A percentile compares a stretch with the other conserved stretches of the same genome.
phyloP scores from a whole-genome alignment of 1,140 invertebrate genomes.

The Lucilia sericata region DNA sequence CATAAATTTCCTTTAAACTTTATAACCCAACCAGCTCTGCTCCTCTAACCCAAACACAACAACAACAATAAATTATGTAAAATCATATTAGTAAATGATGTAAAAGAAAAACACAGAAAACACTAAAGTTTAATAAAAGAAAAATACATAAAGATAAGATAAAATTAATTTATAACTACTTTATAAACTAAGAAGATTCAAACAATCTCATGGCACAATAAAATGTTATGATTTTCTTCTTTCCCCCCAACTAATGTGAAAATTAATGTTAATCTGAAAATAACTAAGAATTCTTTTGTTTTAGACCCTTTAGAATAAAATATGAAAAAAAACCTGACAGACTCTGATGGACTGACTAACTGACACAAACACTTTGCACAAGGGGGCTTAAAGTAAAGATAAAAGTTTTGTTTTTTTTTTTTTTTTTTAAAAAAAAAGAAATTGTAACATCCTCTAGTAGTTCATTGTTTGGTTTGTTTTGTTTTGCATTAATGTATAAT shows the following conservation, averaged over 20 bases:
- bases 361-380: not conserved
- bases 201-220: not conserved
- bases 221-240: not conserved
- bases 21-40: not conserved
- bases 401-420: not conserved
- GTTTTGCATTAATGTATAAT: slow-evolving; percentile 59
- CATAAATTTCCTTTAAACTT: slow-evolving; percentile 3
- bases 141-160: slow-evolving; percentile 20
- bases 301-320: not conserved
- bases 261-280: not conserved
- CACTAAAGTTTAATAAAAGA: not conserved
- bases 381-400: not conserved
- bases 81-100: not conserved
- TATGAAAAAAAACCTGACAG: not conserved
- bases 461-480: slow-evolving; percentile 10
- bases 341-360: not conserved
- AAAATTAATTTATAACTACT: slow-evolving; percentile 6
- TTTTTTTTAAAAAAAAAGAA: not conserved
- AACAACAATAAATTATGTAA: not conserved
- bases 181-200: not conserved
- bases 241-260: not conserved
- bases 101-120: not conserved
- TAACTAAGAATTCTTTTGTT: not conserved
- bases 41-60: no score
- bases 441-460: not conserved